phyloP scores from a whole-genome alignment of 1,140 invertebrate species.

The Rhyzopertha dominica region DNA sequence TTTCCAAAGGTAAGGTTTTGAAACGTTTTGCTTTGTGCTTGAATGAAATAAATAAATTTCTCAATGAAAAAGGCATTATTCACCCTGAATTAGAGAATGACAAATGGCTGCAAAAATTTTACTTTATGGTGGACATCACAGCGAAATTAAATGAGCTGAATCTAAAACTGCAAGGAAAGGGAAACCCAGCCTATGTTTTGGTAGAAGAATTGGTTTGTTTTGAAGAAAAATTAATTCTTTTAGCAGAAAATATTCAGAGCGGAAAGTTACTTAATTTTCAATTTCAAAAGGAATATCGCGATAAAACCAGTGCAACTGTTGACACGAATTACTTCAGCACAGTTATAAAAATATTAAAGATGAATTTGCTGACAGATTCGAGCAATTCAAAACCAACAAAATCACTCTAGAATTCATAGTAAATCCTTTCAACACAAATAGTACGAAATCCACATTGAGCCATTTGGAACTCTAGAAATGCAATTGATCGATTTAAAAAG shows the following conservation, averaged over 20 bases:
- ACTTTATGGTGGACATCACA: constrained; percentile 36
- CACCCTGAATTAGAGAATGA: constrained; percentile 34
- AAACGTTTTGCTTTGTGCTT: constrained; percentile 30
- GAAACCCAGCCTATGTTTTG: constrained; percentile 27
- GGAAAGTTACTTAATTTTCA: constrained; percentile 22
- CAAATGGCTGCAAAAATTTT: constrained; percentile 37
- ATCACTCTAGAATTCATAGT: constrained; percentile 32
- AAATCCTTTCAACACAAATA: constrained; percentile 35
- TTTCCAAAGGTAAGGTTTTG: constrained; percentile 30
- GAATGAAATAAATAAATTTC: constrained; percentile 32
- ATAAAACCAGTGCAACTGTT: constrained; percentile 19
- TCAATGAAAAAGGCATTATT: constrained; percentile 33
- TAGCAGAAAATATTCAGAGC: constrained; percentile 20
- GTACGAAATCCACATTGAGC: constrained; percentile 26
- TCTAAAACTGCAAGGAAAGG: constrained; percentile 35
- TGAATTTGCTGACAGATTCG: constrained; percentile 30
- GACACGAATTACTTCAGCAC: constrained; percentile 29
- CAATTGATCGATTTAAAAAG: constrained; percentile 35
- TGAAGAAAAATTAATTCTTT: constrained; percentile 32
- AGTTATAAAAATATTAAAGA: constrained; percentile 31
- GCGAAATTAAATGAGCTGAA: constrained; percentile 37
- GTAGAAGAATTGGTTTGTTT: constrained; percentile 31
- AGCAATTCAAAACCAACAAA: constrained; percentile 32
- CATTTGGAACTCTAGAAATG: constrained; percentile 33
- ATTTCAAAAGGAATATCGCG: constrained; percentile 18